These are phyloP conservation scores for Schizopygopsis pylzovi DNA, from an alignment of 2,797 vertebrate genomes.

Conservation along the genomic window DNA sequence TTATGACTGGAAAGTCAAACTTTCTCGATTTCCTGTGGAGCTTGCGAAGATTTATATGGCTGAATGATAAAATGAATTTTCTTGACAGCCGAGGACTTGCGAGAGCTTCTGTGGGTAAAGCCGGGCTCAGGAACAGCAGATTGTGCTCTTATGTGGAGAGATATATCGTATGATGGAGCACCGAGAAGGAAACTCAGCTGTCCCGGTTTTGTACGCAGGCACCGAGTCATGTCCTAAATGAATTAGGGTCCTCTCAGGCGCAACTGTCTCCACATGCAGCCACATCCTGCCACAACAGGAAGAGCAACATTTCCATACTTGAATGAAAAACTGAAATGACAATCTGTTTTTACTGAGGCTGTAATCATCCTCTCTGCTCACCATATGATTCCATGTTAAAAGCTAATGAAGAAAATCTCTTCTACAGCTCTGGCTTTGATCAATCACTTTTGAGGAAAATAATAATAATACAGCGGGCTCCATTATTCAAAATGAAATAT, in stretches of 20 bases:
- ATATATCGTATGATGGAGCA: conserved; percentile 50
- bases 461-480: conserved; percentile 37
- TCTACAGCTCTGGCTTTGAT: conserved; percentile 55
- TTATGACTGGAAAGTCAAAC: conserved; percentile 83
- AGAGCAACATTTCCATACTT: conserved; percentile 49
- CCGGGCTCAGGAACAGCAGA: conserved; percentile 48
- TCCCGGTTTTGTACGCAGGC: conserved; percentile 53
- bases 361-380: conserved; percentile 44
- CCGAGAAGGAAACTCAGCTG: conserved; percentile 48
- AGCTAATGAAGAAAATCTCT: conserved; percentile 47
- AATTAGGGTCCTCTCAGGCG: conserved; percentile 70
- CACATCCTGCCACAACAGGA: conserved; percentile 76
- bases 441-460: conserved; percentile 49
- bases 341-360: conserved; percentile 48
- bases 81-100: conserved; percentile 67
- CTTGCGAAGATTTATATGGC: conserved; percentile 77
- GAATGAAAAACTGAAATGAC: conserved; percentile 50
- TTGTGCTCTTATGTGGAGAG: conserved; percentile 57
- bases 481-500: conserved; percentile 23
- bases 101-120: conserved; percentile 61
- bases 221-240: conserved; percentile 55
- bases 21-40: conserved; percentile 75
- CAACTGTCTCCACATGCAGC: conserved; percentile 73
- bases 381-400: conserved; percentile 47
- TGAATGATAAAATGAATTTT: conserved; percentile 77